Evolutionary conservation across 2,888 invertebrate genomes (phyloP).

Genomic region (Drosophila subsilvestris): DNA sequence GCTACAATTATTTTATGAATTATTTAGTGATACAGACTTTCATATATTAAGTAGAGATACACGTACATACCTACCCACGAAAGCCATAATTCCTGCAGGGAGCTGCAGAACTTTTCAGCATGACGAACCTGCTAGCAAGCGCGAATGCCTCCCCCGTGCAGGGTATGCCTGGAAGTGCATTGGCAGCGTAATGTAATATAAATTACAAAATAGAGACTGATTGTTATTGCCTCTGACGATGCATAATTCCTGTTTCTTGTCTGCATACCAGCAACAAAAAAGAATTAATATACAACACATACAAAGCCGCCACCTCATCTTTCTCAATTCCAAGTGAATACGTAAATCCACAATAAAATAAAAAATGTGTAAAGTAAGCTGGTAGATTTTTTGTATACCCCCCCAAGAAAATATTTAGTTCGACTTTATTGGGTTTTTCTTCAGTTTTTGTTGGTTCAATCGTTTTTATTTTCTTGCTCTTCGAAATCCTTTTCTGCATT

Average conservation of each 20-base stretch:
- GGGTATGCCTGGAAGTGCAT: constrained; percentile 4
- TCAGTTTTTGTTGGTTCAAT: constrained; percentile 34
- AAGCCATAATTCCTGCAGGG: neutral
- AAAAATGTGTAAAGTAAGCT: neutral
- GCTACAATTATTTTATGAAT: too few species aligned
- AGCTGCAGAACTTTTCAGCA: too few species aligned
- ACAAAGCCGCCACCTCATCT: too few species aligned
- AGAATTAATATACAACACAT: neutral
- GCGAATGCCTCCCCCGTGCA: neutral
- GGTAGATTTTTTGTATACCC: neutral
- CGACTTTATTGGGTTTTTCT: constrained; percentile 30
- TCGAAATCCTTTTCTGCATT: constrained; percentile 43
- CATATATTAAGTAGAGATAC: too few species aligned
- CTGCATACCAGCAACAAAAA: constrained; percentile 10
- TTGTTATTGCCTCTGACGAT: constrained; percentile 34
- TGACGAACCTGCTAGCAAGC: neutral
- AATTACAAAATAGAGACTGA: constrained; percentile 32
- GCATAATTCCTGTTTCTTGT: constrained; percentile 29
- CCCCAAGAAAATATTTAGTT: constrained; percentile 10
- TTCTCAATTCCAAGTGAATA: neutral
- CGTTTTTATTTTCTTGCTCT: constrained; percentile 43
- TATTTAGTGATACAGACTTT: too few species aligned
- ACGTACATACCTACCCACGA: too few species aligned
- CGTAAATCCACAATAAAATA: neutral
- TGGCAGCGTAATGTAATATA: constrained; percentile 1